These are phyloP conservation scores for Listrodromus nycthemerus DNA, from an alignment of 2,888 invertebrate genomes.

Conservation along the genomic window DNA sequence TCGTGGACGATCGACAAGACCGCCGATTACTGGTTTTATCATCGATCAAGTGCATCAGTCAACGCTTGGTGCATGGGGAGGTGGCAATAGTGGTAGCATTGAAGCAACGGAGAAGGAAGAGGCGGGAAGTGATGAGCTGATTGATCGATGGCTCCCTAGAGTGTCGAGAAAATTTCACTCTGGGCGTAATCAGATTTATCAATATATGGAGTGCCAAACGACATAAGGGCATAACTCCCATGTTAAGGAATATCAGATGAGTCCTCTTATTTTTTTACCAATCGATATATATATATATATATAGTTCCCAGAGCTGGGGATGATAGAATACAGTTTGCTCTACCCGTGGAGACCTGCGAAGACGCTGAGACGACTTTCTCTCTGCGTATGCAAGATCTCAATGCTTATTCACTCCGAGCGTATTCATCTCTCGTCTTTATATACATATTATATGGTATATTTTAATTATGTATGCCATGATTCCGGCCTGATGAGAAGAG, in stretches of 20 bases:
- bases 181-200: slow-evolving; percentile 53
- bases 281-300: slow-evolving; percentile 18
- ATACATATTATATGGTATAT: slow-evolving; percentile 49
- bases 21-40: slow-evolving; percentile 76
- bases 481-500: slow-evolving; percentile 51
- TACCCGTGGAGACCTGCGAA: background rate
- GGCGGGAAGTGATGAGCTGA: slow-evolving; percentile 58
- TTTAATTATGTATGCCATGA: slow-evolving; percentile 67
- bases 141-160: slow-evolving; percentile 64
- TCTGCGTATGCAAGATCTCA: slow-evolving; percentile 25
- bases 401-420: slow-evolving; percentile 5
- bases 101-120: slow-evolving; percentile 1
- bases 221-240: slow-evolving; percentile 1
- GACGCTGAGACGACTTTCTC: slow-evolving; percentile 17
- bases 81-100: slow-evolving; percentile 2
- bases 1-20: slow-evolving; percentile 73
- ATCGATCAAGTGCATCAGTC: slow-evolving; percentile 77
- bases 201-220: slow-evolving; percentile 13
- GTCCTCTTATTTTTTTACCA: background rate
- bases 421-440: slow-evolving; percentile 43
- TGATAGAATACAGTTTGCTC: slow-evolving; percentile 3
- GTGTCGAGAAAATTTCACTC: slow-evolving; percentile 53
- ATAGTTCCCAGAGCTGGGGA: background rate
- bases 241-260: background rate
- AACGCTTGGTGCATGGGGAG: background rate